A percentile compares a stretch with the other conserved stretches of the same genome.
Evolutionary conservation across 53 echinoderm and acorn worm genomes (phyloP).

Genomic region (Crossaster papposus): DNA sequence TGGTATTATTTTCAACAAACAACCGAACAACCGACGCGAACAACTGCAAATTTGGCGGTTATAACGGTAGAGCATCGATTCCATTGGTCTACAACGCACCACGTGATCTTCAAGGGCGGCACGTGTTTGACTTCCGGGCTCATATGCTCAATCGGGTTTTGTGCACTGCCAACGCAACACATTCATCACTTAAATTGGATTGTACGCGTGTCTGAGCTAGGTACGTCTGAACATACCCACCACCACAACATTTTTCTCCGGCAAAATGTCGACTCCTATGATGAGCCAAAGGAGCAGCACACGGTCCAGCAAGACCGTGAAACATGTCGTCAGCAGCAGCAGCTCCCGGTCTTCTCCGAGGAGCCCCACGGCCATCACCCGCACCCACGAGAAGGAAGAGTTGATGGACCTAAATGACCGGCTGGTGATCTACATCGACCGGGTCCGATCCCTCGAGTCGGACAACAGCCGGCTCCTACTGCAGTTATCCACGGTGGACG

Average conservation of each 20-base stretch:
- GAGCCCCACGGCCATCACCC: constrained; percentile 76
- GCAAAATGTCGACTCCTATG: constrained; percentile 62
- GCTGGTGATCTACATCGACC: constrained; percentile 91
- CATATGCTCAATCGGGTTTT: too few species aligned
- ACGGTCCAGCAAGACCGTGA: constrained; percentile 43
- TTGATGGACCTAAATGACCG: constrained; percentile 89
- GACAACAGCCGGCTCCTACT: constrained; percentile 86
- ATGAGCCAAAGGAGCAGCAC: constrained; percentile 28
- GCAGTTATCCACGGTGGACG: constrained; percentile 83
- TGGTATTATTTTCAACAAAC: too few species aligned
- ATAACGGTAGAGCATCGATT: too few species aligned
- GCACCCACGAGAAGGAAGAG: constrained; percentile 87
- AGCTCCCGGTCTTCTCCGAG: constrained; percentile 38
- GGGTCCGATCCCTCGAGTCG: constrained; percentile 80
- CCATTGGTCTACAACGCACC: not conserved
- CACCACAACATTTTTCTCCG: not conserved
- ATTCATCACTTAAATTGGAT: too few species aligned
- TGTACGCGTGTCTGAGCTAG: not conserved
- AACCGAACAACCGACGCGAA: too few species aligned
- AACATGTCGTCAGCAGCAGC: constrained; percentile 58
- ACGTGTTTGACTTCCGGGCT: too few species aligned
- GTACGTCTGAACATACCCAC: too few species aligned
- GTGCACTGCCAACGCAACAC: too few species aligned
- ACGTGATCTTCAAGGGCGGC: constrained; percentile 22
- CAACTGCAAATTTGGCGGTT: constrained; percentile 26